phyloP scores from a whole-genome alignment of 2,888 invertebrate species.

The Tipula confusa region DNA sequence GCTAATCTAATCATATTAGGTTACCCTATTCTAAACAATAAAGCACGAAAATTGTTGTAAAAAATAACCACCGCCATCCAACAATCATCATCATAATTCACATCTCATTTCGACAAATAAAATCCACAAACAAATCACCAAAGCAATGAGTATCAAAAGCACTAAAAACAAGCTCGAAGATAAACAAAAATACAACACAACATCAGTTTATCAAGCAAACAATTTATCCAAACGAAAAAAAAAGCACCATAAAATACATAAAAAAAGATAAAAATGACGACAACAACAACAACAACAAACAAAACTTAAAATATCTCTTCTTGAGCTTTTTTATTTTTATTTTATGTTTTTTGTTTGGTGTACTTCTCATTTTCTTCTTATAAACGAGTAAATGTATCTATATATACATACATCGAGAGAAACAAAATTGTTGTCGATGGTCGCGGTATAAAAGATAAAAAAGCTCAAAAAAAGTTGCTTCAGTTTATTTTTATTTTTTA shows the following conservation, averaged over 20 bases:
- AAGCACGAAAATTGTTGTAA: background rate
- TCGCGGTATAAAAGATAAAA: constrained; percentile 21
- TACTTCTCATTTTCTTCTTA: background rate
- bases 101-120: background rate
- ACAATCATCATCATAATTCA: background rate
- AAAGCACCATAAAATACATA: constrained; percentile 7
- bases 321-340: background rate
- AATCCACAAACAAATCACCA: constrained; percentile 5
- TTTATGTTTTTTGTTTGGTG: background rate
- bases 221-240: constrained; percentile 25
- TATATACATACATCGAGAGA: background rate
- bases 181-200: background rate
- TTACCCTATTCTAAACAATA: background rate
- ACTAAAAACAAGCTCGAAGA: background rate
- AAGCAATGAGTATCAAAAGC: constrained; percentile 25
- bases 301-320: constrained; percentile 25
- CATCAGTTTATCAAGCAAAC: constrained; percentile 20
- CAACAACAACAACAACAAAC: background rate
- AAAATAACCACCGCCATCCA: background rate
- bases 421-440: background rate
- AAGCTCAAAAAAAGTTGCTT: constrained; percentile 9
- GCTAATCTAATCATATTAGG: background rate
- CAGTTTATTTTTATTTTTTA: background rate
- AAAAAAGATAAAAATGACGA: background rate
- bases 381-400: background rate